Percentiles rank a stretch among this genome's conserved stretches.
Evolutionary conservation across 2,888 invertebrate species (phyloP).

Genomic region (Mystacides longicornis): DNA sequence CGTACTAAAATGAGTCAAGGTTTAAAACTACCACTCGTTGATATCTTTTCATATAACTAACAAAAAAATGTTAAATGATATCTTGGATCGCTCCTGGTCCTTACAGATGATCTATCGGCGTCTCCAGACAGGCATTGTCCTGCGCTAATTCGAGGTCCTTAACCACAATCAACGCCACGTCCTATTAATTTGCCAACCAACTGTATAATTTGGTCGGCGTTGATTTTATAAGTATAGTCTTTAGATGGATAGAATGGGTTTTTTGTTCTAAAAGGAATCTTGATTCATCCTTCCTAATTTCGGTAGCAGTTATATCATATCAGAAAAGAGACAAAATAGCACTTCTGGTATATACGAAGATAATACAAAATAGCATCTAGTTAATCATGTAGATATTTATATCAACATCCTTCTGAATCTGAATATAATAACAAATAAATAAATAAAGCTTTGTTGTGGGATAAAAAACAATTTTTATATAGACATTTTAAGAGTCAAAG

Average conservation of each 20-base stretch:
- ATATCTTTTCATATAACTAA: not conserved
- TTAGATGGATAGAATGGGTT: not conserved
- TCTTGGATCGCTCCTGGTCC: not conserved
- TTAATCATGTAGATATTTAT: too few relatives aligned
- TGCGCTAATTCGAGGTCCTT: too few relatives aligned
- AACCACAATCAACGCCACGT: not conserved
- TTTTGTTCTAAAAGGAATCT: not conserved
- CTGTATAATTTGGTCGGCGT: not conserved
- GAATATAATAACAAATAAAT: too few relatives aligned
- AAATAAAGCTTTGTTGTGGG: too few relatives aligned
- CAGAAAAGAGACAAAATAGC: too few relatives aligned
- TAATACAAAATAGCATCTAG: too few relatives aligned
- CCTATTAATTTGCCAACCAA: not conserved
- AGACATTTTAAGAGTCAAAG: too few relatives aligned
- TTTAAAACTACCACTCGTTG: not conserved
- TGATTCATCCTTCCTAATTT: not conserved
- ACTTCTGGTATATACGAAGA: too few relatives aligned
- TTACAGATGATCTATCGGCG: not conserved
- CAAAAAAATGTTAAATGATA: not conserved
- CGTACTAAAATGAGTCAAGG: too few relatives aligned
- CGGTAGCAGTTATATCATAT: not conserved
- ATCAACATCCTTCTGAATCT: too few relatives aligned
- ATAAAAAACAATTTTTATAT: too few relatives aligned
- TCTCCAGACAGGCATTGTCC: too few relatives aligned
- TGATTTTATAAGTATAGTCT: slow-evolving; percentile 1